Evolutionary conservation across 2,888 invertebrate species (phyloP).

Genomic region (Acrocera orbiculus): DNA sequence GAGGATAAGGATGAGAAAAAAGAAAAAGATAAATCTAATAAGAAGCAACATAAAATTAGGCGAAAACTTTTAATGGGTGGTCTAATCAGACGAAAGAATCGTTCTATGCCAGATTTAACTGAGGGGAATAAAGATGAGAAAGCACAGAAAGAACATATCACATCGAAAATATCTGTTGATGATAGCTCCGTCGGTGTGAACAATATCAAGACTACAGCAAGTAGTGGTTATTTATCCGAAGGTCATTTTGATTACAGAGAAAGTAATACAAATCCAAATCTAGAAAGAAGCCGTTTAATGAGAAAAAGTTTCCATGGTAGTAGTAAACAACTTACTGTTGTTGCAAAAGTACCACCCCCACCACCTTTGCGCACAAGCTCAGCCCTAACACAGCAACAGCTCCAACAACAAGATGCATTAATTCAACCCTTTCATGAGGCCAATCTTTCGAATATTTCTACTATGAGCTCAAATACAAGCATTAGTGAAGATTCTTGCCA

Average conservation of each 20-base stretch:
- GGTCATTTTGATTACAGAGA: constrained; percentile 63
- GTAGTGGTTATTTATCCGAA: constrained; percentile 71
- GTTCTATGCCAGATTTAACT: constrained; percentile 81
- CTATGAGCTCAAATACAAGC: constrained; percentile 30
- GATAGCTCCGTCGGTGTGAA: constrained; percentile 57
- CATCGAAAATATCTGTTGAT: constrained; percentile 43
- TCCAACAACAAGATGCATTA: constrained; percentile 18
- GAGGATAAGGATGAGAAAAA: constrained; percentile 44
- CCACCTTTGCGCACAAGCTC: constrained; percentile 77
- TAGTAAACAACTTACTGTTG: constrained; percentile 61
- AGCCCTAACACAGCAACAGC: constrained; percentile 39
- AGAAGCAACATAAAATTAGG: constrained; percentile 80
- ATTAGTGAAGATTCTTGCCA: constrained; percentile 36
- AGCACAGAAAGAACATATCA: constrained; percentile 19
- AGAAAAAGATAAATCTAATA: constrained; percentile 54
- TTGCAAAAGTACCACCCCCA: constrained; percentile 69
- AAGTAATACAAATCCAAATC: constrained; percentile 55
- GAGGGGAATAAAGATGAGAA: constrained; percentile 44
- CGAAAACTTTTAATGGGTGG: constrained; percentile 80
- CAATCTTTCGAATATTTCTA: constrained; percentile 27
- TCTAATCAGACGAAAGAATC: constrained; percentile 68
- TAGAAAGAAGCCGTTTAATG: constrained; percentile 75
- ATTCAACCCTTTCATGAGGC: constrained; percentile 27
- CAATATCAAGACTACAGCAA: constrained; percentile 33
- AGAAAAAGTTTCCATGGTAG: constrained; percentile 77